Evolutionary conservation across 2,888 invertebrate species (phyloP).

Genomic region (Bedellia somnulentella): DNA sequence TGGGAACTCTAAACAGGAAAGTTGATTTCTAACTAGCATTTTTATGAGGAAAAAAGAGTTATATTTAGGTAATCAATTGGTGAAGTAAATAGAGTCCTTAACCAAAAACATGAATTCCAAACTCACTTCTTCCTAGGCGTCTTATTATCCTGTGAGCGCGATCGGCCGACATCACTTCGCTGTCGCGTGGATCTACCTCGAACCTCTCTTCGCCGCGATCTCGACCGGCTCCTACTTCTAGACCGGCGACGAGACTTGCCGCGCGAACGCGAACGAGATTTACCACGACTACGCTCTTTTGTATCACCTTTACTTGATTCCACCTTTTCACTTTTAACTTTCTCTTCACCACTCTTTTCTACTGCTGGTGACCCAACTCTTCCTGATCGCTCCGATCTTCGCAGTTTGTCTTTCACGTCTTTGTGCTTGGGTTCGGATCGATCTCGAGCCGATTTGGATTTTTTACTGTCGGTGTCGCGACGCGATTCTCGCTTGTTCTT

Average conservation of each 20-base stretch:
- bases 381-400: slow-evolving; percentile 24
- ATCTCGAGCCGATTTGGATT: slow-evolving; percentile 29
- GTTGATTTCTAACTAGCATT: too few relatives aligned
- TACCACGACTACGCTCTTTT: too few relatives aligned
- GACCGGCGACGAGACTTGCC: neutral
- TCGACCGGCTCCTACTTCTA: neutral
- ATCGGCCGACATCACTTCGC: slow-evolving; percentile 13
- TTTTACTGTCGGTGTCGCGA: slow-evolving; percentile 28
- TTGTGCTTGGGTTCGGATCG: slow-evolving; percentile 28
- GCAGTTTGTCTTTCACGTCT: slow-evolving; percentile 26
- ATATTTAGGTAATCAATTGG: too few relatives aligned
- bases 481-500: slow-evolving; percentile 32
- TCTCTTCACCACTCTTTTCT: too few relatives aligned
- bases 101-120: too few relatives aligned
- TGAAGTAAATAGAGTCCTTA: too few relatives aligned
- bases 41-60: too few relatives aligned
- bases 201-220: neutral
- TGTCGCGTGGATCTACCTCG: neutral
- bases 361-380: slow-evolving; percentile 25
- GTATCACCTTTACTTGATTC: too few relatives aligned
- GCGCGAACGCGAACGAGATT: neutral
- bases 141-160: slow-evolving; percentile 27
- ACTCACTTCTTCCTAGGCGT: too few relatives aligned
- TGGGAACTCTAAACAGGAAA: too few relatives aligned
- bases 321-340: too few relatives aligned